phyloP scores from a whole-genome alignment of 2,797 vertebrate species.

The Lutjanus argentimaculatus region DNA sequence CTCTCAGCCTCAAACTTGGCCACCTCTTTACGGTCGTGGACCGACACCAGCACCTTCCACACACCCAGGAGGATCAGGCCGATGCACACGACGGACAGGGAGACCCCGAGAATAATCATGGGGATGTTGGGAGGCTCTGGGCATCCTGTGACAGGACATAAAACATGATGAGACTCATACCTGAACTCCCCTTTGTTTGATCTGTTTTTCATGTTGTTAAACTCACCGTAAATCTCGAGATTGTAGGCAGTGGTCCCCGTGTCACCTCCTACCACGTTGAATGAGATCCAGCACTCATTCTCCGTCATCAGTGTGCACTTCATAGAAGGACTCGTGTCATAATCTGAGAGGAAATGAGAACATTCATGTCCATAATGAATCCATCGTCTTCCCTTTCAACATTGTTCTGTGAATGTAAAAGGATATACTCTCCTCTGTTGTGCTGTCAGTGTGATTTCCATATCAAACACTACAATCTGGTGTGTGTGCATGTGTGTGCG shows the following conservation, averaged over 20 bases:
- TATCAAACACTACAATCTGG: slow-evolving; percentile 79
- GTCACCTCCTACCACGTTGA: slow-evolving; percentile 87
- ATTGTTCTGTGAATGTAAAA: slow-evolving; percentile 71
- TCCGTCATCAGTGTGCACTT: slow-evolving; percentile 91
- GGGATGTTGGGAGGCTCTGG: slow-evolving; percentile 90
- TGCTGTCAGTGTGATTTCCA: slow-evolving; percentile 78
- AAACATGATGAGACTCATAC: not conserved
- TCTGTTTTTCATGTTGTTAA: not conserved
- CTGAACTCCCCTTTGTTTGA: not conserved
- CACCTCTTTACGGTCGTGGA: slow-evolving; percentile 96
- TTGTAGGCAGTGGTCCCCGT: slow-evolving; percentile 89
- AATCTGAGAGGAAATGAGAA: slow-evolving; percentile 85
- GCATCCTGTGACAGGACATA: slow-evolving; percentile 87
- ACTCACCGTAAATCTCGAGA: slow-evolving; percentile 89
- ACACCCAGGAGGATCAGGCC: slow-evolving; percentile 91
- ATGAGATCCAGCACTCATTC: slow-evolving; percentile 93
- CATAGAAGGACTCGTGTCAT: slow-evolving; percentile 88
- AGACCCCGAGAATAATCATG: slow-evolving; percentile 94
- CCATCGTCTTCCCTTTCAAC: slow-evolving; percentile 64
- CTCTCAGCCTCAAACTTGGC: slow-evolving; percentile 97
- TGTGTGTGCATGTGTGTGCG: slow-evolving; percentile 57
- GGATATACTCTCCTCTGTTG: slow-evolving; percentile 70
- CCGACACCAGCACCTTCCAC: slow-evolving; percentile 96
- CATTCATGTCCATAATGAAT: slow-evolving; percentile 61
- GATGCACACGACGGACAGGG: slow-evolving; percentile 92